Conservation (phyloP, 1,140 invertebrate species). For the Apis laboriosa region DNA sequence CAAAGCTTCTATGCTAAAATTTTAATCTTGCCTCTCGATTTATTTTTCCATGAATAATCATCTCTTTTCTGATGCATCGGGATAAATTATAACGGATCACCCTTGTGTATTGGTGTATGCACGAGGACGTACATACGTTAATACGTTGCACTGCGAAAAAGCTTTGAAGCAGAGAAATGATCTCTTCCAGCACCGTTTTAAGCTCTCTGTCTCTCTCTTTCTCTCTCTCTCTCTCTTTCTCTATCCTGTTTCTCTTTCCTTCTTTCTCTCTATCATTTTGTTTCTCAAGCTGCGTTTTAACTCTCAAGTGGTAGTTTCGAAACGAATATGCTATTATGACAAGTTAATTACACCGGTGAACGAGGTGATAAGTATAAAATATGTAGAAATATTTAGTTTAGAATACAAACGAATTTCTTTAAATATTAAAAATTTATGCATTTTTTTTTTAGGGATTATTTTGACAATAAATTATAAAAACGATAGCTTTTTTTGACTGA, state of each 20-base stretch:
- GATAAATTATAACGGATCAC: background rate
- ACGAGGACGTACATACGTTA: constrained; percentile 23
- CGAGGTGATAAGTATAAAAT: background rate
- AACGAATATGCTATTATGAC: background rate
- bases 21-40: background rate
- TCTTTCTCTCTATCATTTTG: constrained; percentile 10
- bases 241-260: background rate
- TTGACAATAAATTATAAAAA: no score
- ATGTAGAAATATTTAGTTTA: background rate
- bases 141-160: constrained; percentile 34
- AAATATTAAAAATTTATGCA: background rate
- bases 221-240: background rate
- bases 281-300: constrained; percentile 10
- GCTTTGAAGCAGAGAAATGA: constrained; percentile 52
- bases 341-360: background rate
- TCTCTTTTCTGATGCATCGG: background rate
- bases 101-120: constrained; percentile 31
- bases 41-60: background rate
- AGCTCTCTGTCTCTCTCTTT: constrained; percentile 6
- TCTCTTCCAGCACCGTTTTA: constrained; percentile 47
- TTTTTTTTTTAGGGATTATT: no score
- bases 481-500: no score
- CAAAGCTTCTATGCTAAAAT: background rate
- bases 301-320: constrained; percentile 43
- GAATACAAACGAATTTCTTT: no score